Evolutionary conservation across 2,888 invertebrate species (phyloP), one percentile per base, ranked within the genome.

Genomic region (Cheilosia vulpina): DNA sequence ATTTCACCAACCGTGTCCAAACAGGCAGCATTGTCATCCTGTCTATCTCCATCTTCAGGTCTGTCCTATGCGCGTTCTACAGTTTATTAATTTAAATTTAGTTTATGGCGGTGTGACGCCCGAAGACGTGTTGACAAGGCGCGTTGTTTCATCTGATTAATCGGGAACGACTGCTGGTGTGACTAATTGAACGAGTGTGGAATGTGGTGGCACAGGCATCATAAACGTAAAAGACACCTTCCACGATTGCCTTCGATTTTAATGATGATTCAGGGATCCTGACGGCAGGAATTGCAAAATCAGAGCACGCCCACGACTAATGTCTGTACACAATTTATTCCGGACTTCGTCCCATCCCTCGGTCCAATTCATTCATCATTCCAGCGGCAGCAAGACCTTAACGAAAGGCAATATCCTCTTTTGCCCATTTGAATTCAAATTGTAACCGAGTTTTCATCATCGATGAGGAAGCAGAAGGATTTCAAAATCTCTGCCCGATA

Each of bases 51-150:
- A 63, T 17, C n/a, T 45, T n/a, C 15, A 17, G 5, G 2, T 11
- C 38, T 13, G 13, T 38, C 38, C 38, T 13, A 9, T 47, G n/a
- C 72, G 50, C 27, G 55, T 41, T 43, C 9, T 55, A 47, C 63
- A 71, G 55, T 77, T 85, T 85, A 85, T 80, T 85, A 80, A 80
- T 72, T 85, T 76, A 76, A 85, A 80, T 80, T 85, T 66, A 76
- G 69, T 76, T 68, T 55, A 66, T 66, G 52, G 62, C 76, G 50
- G 19, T 71, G 53, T 15, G 50, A 41, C 47, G 24, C 45, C 34
- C 45, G 55, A 63, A 62, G 60, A 80, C 55, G 55, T 71, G 80
- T 38, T 55, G 65, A 85, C 76, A 76, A 80, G 72, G 60, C 52
- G 45, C 38, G 62, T 50, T 69, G 63, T 50, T 71, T 27, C 65